Conservation (phyloP, 2,888 invertebrate genomes). For the Brachyptera risi region DNA sequence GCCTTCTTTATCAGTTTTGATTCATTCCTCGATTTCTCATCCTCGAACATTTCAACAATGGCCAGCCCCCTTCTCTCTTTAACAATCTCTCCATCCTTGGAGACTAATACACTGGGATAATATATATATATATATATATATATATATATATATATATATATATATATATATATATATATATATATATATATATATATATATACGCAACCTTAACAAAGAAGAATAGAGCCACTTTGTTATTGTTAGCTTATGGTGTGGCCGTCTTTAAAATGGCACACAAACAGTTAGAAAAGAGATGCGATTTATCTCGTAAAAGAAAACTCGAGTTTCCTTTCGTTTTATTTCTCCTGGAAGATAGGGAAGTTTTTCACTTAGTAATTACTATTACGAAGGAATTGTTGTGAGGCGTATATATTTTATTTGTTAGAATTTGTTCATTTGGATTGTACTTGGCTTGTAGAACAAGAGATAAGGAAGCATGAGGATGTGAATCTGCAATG, state of each 20-base stretch:
- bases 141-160: too few relatives aligned
- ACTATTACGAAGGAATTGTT: too few relatives aligned
- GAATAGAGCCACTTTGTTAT: slow-evolving; percentile 11
- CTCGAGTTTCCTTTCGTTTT: too few relatives aligned
- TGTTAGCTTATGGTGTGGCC: slow-evolving; percentile 11
- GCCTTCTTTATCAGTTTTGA: slow-evolving; percentile 22
- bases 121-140: too few relatives aligned
- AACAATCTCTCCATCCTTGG: background rate
- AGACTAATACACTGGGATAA: slow-evolving; percentile 16
- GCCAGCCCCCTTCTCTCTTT: background rate
- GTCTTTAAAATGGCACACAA: background rate
- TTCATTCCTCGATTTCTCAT: slow-evolving; percentile 16
- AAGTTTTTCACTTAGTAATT: slow-evolving; percentile 4
- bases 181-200: too few relatives aligned
- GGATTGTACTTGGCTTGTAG: too few relatives aligned
- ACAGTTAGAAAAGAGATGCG: background rate
- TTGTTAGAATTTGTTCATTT: too few relatives aligned
- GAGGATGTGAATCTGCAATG: too few relatives aligned
- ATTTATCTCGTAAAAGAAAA: too few relatives aligned
- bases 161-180: too few relatives aligned
- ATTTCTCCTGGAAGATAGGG: background rate
- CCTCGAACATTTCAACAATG: slow-evolving; percentile 10
- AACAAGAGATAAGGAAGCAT: too few relatives aligned
- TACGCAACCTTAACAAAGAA: slow-evolving; percentile 3
- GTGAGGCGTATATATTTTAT: too few relatives aligned